phyloP scores from a whole-genome alignment of 2,113 vertebrate genomes.

The Ondatra zibethicus region DNA sequence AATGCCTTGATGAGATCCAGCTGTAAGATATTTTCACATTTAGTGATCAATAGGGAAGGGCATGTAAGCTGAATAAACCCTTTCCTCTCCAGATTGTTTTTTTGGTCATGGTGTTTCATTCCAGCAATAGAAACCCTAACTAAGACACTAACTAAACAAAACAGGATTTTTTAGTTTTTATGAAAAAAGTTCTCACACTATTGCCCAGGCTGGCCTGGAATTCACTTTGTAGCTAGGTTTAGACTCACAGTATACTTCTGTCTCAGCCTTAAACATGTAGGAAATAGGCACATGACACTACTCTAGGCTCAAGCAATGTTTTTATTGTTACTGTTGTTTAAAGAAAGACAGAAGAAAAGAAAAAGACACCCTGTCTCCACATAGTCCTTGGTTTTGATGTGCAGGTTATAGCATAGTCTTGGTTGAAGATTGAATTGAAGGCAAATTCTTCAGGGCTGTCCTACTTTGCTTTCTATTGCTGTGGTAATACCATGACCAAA shows the following conservation, averaged over 20 bases:
- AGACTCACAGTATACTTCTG: background rate
- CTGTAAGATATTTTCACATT: background rate
- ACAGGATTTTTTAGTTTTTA: background rate
- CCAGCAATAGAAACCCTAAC: background rate
- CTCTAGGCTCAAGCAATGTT: background rate
- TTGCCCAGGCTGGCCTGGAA: background rate
- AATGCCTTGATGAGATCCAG: background rate
- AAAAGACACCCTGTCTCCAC: background rate
- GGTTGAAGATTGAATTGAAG: background rate
- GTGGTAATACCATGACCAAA: background rate
- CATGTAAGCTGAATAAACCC: background rate
- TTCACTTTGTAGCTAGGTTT: background rate
- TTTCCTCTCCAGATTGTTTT: background rate
- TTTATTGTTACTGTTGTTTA: background rate
- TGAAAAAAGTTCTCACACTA: background rate
- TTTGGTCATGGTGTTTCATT: background rate
- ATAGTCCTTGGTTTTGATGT: background rate
- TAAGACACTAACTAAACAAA: background rate
- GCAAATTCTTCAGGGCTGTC: constrained; percentile 4
- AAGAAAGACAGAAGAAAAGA: background rate
- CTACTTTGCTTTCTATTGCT: background rate
- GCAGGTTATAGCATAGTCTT: background rate
- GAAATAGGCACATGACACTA: too few species aligned
- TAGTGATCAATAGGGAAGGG: background rate
- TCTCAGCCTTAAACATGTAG: too few species aligned